A percentile compares a stretch with the other conserved stretches of the same genome.
Conservation (phyloP, 2,888 invertebrate genomes). For the Hetaerina titia region DNA sequence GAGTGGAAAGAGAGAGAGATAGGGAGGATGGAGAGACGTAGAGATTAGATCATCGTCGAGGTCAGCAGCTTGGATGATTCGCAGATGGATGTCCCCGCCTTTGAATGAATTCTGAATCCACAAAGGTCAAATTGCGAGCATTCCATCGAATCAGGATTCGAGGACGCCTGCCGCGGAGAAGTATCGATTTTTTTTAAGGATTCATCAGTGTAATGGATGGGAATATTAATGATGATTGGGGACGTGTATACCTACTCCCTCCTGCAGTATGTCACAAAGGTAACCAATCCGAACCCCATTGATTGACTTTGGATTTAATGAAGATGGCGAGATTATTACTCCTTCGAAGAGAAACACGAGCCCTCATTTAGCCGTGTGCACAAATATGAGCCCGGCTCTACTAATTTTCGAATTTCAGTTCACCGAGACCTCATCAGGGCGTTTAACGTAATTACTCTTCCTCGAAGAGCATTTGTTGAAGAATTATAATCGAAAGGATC, state of each 20-base stretch:
- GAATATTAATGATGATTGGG: slow-evolving; percentile 19
- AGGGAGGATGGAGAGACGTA: neutral
- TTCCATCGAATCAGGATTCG: neutral
- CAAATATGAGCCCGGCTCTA: neutral
- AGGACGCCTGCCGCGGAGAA: neutral
- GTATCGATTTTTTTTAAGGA: slow-evolving; percentile 8
- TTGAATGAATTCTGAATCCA: neutral
- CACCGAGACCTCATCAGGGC: neutral
- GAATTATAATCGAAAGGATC: too few species aligned
- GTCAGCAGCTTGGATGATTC: neutral
- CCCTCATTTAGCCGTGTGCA: neutral
- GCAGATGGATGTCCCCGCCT: neutral
- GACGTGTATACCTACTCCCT: neutral
- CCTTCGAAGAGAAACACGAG: neutral
- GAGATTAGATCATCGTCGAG: slow-evolving; percentile 52
- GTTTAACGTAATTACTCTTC: neutral
- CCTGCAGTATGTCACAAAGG: neutral
- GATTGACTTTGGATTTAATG: neutral
- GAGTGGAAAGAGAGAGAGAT: neutral
- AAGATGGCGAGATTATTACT: neutral
- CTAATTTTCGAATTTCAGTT: neutral
- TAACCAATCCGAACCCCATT: neutral
- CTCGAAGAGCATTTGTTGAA: neutral
- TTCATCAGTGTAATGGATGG: slow-evolving; percentile 31
- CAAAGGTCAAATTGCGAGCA: slow-evolving; percentile 35